Base-by-base conservation (phyloP, 2,797 vertebrate species). In the Gallinago stenura region DNA sequence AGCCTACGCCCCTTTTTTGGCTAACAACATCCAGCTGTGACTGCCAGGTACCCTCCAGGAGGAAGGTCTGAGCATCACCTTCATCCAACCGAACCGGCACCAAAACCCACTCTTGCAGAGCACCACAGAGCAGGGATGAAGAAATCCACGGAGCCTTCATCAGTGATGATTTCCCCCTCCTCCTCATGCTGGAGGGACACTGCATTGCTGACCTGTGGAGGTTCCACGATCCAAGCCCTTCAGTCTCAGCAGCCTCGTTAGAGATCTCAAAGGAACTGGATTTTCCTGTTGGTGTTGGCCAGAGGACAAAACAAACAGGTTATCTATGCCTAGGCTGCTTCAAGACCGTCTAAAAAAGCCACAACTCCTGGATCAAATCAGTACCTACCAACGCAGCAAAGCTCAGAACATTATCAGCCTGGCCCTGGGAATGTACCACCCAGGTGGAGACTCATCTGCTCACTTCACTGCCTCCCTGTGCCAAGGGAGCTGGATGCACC, bases 301-400 rank as follows among this genome's bases (percentile, higher is more conserved):
- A 61, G 87, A 92, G 91, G 90, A 93, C 96, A 97, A 94, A 95
- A 85, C 91, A 95, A 95, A 95, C 91, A 83, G 84, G 71, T 96
- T 91, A 77, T 77, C 93, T 71, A 8, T 28, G 69, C 89, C 51
- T 35, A 16, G 84, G 75, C 93, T 93, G 93, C 71, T 91, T 45
- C 89, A 70, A 83, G 75, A 65, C 78, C 35, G 28, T 22, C 68
- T 73, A 45, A 8, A 80, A 93, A 93, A 95, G 71, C 89, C 82
- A 21, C 93, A 93, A 30, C 53, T 83, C 46, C 93, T 66, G 93
- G 5, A 87, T 79, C 51, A 69, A n/a, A 77, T 41, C 77, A 48
- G 80, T 33, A 39, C 57, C 54, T 11, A 31, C n/a, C 12, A 4
- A 50, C 5, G 6, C 50, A 15, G 65, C 24, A 13, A 22, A 0